Conservation (phyloP, 2,888 invertebrate genomes). For the Phyllotreta cruciferae region DNA sequence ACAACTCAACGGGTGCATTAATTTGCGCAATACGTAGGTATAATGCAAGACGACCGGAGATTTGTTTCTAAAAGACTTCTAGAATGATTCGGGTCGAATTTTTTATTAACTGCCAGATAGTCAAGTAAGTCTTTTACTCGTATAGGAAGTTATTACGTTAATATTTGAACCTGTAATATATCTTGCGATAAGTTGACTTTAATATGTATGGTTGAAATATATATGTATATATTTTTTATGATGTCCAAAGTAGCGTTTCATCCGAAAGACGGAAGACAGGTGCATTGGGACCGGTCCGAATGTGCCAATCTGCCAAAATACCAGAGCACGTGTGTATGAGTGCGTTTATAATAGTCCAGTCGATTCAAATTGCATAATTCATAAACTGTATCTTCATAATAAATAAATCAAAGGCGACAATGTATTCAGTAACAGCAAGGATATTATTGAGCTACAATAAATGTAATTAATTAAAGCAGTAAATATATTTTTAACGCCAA, state of each 20-base stretch:
- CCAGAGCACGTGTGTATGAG: constrained; percentile 29
- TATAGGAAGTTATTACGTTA: background rate
- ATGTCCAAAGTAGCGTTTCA: constrained; percentile 14
- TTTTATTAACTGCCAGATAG: too few species aligned
- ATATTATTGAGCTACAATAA: too few species aligned
- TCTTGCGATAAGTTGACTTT: constrained; percentile 15
- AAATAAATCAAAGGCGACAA: too few species aligned
- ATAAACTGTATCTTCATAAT: too few species aligned
- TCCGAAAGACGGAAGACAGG: constrained; percentile 29
- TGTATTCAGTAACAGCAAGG: too few species aligned
- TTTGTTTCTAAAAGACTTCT: too few species aligned
- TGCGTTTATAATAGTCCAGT: constrained; percentile 19
- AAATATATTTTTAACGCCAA: too few species aligned
- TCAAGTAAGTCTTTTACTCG: too few species aligned
- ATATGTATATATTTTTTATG: constrained; percentile 23
- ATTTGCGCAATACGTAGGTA: constrained; percentile 3
- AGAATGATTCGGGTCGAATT: too few species aligned
- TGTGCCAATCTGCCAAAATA: constrained; percentile 33
- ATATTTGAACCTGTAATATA: constrained; percentile 10
- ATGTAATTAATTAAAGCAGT: too few species aligned
- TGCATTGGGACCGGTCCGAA: constrained; percentile 30
- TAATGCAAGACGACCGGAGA: too few species aligned
- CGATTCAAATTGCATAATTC: background rate
- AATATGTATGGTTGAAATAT: constrained; percentile 13
- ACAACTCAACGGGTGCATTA: constrained; percentile 21